Conservation (phyloP, 1,140 invertebrate species). For the Bactericera cockerelli region DNA sequence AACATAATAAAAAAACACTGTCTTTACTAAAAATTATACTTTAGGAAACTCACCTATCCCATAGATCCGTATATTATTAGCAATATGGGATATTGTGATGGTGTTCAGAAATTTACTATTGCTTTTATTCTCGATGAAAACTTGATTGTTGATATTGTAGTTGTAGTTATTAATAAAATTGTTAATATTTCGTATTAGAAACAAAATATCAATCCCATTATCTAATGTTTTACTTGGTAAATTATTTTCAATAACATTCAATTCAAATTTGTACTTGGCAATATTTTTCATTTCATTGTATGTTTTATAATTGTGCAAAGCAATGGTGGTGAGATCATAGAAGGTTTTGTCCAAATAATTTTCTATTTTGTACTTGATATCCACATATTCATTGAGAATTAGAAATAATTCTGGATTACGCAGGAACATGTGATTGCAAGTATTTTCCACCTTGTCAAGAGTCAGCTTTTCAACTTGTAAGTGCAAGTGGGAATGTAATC, state of each 20-base stretch:
- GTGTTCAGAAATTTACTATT: slow-evolving; percentile 92
- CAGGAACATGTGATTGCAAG: slow-evolving; percentile 25
- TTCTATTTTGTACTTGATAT: slow-evolving; percentile 44
- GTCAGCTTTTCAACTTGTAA: slow-evolving; percentile 54
- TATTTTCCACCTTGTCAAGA: slow-evolving; percentile 6
- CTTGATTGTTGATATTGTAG: slow-evolving; percentile 96
- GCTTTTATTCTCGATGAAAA: slow-evolving; percentile 84
- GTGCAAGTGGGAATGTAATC: slow-evolving; percentile 79
- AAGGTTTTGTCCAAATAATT: slow-evolving; percentile 88
- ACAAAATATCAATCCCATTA: slow-evolving; percentile 86
- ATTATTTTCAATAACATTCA: slow-evolving; percentile 74
- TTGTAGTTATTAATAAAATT: slow-evolving; percentile 86
- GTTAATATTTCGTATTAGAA: slow-evolving; percentile 95
- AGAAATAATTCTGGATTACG: slow-evolving; percentile 31
- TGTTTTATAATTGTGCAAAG: slow-evolving; percentile 92
- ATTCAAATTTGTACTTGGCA: slow-evolving; percentile 67
- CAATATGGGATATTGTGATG: slow-evolving; percentile 87
- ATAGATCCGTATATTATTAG: slow-evolving; percentile 95
- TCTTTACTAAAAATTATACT: too few relatives aligned
- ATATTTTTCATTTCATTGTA: slow-evolving; percentile 92
- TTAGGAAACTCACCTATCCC: slow-evolving; percentile 93
- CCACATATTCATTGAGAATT: slow-evolving; percentile 32
- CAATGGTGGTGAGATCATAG: slow-evolving; percentile 95
- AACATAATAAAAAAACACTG: too few relatives aligned
- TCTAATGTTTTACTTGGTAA: slow-evolving; percentile 92